Percentiles rank a stretch among this genome's conserved stretches.
Evolutionary conservation across 2,797 vertebrate species (phyloP).

Genomic region (Poeciliopsis infans): DNA sequence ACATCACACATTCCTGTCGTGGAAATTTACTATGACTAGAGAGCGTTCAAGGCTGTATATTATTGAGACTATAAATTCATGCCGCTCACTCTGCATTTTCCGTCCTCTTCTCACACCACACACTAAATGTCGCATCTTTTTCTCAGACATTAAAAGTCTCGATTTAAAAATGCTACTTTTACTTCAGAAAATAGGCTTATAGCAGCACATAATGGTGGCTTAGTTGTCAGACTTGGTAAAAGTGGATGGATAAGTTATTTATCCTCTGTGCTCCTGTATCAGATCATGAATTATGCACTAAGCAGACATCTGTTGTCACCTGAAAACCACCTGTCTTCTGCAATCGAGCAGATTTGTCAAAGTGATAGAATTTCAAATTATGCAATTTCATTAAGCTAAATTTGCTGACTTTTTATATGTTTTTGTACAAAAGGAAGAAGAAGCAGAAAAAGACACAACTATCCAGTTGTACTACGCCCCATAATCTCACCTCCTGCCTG

Average conservation of each 20-base stretch:
- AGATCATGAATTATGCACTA: conserved; percentile 74
- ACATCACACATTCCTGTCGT: conserved; percentile 65
- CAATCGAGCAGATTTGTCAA: conserved; percentile 1
- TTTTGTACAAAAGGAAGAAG: not conserved
- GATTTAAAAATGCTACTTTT: not conserved
- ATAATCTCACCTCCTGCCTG: not conserved
- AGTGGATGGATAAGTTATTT: conserved; percentile 63
- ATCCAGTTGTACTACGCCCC: not conserved
- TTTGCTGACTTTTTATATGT: not conserved
- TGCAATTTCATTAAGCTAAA: not conserved
- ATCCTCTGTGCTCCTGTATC: conserved; percentile 71
- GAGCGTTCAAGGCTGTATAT: conserved; percentile 55
- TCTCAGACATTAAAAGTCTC: conserved; percentile 11
- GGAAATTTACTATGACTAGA: conserved; percentile 69
- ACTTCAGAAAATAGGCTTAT: not conserved
- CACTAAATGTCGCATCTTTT: not conserved
- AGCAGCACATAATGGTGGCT: conserved; percentile 14
- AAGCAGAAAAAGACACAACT: not conserved
- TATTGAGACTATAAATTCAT: conserved; percentile 75
- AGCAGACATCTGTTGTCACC: conserved; percentile 53
- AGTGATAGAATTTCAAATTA: not conserved
- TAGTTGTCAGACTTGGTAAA: conserved; percentile 20
- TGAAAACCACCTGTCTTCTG: conserved; percentile 73
- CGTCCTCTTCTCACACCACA: conserved; percentile 24
- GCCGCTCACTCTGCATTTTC: conserved; percentile 24